Conservation (phyloP, 92 coral and sea anemone genomes). For the Montipora capitata region DNA sequence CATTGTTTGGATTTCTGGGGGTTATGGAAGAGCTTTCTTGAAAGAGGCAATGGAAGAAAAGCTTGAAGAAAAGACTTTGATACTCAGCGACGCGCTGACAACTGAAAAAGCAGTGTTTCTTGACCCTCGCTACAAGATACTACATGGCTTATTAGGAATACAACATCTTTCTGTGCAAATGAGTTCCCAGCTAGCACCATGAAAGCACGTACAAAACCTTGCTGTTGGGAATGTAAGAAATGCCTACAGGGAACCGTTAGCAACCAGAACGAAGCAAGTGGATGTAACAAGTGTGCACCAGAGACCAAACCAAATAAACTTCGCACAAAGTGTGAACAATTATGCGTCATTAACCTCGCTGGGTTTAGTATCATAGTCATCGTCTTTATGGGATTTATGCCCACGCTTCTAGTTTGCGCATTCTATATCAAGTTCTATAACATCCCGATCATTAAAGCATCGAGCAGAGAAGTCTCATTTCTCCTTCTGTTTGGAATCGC, state of each 20-base stretch:
- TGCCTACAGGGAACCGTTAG: slow-evolving; percentile 80
- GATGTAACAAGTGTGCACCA: slow-evolving; percentile 69
- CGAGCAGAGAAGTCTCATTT: slow-evolving; percentile 61
- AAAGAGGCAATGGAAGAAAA: slow-evolving; percentile 59
- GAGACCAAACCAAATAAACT: slow-evolving; percentile 61
- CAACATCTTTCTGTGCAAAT: slow-evolving; percentile 58
- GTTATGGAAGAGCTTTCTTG: slow-evolving; percentile 66
- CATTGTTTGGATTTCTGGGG: slow-evolving; percentile 74
- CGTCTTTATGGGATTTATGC: slow-evolving; percentile 15
- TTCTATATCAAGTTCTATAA: slow-evolving; percentile 27
- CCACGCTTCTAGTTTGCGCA: slow-evolving; percentile 17
- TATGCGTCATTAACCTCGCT: slow-evolving; percentile 60
- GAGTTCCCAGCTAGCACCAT: slow-evolving; percentile 46
- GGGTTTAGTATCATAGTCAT: slow-evolving; percentile 34
- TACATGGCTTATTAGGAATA: slow-evolving; percentile 45
- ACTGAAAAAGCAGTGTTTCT: slow-evolving; percentile 49
- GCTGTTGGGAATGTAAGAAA: slow-evolving; percentile 81
- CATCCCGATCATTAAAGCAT: slow-evolving; percentile 69
- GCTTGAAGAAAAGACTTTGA: slow-evolving; percentile 69
- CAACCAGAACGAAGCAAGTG: slow-evolving; percentile 44
- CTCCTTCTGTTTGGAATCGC: slow-evolving; percentile 44
- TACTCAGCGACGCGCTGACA: slow-evolving; percentile 79
- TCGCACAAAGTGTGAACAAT: slow-evolving; percentile 53
- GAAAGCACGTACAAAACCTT: slow-evolving; percentile 44
- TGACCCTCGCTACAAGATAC: slow-evolving; percentile 23